A percentile compares a stretch with the other conserved stretches of the same genome.
phyloP scores from a whole-genome alignment of 2,113 vertebrate genomes.

The Nycticebus coucang region DNA sequence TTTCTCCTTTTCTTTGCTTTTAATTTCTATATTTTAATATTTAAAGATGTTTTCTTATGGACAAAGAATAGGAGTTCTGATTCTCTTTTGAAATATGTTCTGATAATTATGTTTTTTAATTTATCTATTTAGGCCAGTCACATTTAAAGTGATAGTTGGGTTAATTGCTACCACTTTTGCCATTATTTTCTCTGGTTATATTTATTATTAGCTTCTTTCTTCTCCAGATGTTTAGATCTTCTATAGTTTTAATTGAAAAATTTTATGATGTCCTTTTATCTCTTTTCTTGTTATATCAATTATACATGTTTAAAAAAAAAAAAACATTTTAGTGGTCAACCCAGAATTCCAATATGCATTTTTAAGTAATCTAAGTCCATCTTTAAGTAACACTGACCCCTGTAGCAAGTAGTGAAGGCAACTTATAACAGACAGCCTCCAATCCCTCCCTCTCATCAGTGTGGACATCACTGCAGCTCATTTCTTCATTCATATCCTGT shows the following conservation, averaged over 20 bases:
- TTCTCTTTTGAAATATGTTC: background rate
- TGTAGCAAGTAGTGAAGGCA: accelerated
- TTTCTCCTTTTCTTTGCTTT: background rate
- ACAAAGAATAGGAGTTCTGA: background rate
- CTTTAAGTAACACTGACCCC: accelerated
- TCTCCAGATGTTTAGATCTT: background rate
- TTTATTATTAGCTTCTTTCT: background rate
- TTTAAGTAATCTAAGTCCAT: too few species aligned
- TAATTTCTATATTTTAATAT: background rate
- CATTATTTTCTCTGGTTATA: background rate
- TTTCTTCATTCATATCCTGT: too few species aligned
- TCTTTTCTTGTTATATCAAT: background rate
- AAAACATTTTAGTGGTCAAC: background rate
- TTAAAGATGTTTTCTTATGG: background rate
- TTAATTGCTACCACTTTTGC: background rate
- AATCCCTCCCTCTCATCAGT: background rate
- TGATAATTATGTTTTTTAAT: background rate
- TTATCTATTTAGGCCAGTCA: background rate
- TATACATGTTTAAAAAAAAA: background rate
- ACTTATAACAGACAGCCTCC: accelerated
- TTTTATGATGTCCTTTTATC: background rate
- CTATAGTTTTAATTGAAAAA: background rate
- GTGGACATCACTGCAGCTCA: too few species aligned
- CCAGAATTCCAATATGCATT: background rate
- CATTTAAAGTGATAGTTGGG: background rate